Conservation (phyloP, 1,140 invertebrate species). For the Neuroterus valhalla region DNA sequence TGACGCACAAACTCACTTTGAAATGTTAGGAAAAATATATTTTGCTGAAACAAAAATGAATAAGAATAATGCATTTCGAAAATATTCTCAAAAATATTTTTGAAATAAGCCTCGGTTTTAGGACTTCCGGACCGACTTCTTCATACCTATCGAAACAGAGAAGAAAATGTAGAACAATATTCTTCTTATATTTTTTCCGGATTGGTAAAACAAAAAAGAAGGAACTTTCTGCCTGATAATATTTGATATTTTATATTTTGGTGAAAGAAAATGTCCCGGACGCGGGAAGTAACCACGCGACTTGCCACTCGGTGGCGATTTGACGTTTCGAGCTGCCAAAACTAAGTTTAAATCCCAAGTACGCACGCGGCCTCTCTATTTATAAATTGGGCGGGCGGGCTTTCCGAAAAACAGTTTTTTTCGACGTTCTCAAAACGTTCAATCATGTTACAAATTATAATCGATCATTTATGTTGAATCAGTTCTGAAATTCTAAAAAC, state of each 20-base stretch:
- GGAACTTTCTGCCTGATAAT: no score
- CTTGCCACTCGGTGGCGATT: slow-evolving; percentile 67
- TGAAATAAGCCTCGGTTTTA: no score
- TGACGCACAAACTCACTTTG: no score
- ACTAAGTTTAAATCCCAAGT: slow-evolving; percentile 73
- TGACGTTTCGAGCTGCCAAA: slow-evolving; percentile 74
- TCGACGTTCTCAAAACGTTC: slow-evolving; percentile 42
- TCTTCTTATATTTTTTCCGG: neutral
- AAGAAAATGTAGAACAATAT: neutral
- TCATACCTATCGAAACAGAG: slow-evolving; percentile 13
- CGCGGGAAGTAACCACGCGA: slow-evolving; percentile 60
- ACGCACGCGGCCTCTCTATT: slow-evolving; percentile 68
- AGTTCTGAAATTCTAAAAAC: no score
- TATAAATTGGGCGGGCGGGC: slow-evolving; percentile 64
- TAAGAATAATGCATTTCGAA: no score
- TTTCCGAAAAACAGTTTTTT: slow-evolving; percentile 65
- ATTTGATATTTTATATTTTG: neutral
- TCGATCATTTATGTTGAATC: neutral
- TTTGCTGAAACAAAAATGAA: no score
- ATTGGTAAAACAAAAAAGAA: no score
- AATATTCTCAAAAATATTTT: no score
- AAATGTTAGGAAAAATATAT: no score
- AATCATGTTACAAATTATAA: neutral
- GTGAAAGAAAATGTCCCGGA: slow-evolving; percentile 40
- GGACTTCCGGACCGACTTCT: neutral